Evolutionary conservation across 2,113 vertebrate genomes (phyloP).

Genomic region (Tiliqua scincoides): DNA sequence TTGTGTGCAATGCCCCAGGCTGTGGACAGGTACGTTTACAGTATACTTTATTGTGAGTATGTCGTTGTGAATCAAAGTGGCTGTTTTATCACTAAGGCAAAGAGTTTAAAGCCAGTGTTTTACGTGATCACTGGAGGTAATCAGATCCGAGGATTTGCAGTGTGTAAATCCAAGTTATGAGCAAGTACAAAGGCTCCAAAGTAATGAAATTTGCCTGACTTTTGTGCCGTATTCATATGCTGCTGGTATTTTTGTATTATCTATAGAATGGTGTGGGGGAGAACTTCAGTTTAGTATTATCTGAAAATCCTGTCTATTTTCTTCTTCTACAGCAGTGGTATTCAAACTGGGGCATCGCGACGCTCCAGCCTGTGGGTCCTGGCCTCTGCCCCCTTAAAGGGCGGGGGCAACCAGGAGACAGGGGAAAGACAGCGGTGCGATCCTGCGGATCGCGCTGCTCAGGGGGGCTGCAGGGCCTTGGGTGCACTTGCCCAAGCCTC

Average conservation of each 20-base stretch:
- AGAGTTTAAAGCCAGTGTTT: constrained; percentile 72
- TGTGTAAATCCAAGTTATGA: constrained; percentile 72
- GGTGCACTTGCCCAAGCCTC: too few species aligned
- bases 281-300: background rate
- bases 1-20: constrained; percentile 94
- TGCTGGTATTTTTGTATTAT: constrained; percentile 39
- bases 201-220: constrained; percentile 61
- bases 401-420: too few species aligned
- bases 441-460: too few species aligned
- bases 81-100: constrained; percentile 74
- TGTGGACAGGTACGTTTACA: constrained; percentile 93
- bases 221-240: constrained; percentile 63
- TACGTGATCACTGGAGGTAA: constrained; percentile 70
- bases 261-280: constrained; percentile 5
- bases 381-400: too few species aligned
- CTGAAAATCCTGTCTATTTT: background rate
- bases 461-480: too few species aligned
- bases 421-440: too few species aligned
- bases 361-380: too few species aligned
- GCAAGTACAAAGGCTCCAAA: constrained; percentile 60
- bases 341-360: too few species aligned
- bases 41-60: constrained; percentile 69
- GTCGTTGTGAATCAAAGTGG: constrained; percentile 76
- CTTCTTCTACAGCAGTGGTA: too few species aligned
- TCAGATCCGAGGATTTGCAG: constrained; percentile 69